Evolutionary conservation across 2,113 vertebrate genomes (phyloP).

Genomic region (Varanus salvator): DNA sequence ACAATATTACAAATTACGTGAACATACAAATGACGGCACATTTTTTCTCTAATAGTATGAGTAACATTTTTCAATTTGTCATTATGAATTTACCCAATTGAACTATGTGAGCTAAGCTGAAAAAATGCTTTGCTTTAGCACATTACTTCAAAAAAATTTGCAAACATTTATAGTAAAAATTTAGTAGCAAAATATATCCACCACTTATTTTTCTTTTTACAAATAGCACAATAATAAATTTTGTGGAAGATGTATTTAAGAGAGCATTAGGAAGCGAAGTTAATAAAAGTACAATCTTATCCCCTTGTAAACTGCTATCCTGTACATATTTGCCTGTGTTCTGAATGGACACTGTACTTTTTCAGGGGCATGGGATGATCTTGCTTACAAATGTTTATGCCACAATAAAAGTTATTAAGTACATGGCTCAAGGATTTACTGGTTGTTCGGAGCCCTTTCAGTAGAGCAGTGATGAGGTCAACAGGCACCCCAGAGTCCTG

Average conservation of each 20-base stretch:
- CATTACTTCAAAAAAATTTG: constrained; percentile 71
- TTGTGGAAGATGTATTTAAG: constrained; percentile 32
- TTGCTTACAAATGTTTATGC: too few species aligned
- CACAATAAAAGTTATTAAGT: too few species aligned
- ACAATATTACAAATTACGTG: constrained; percentile 66
- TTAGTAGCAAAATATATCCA: constrained; percentile 73
- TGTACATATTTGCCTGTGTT: too few species aligned
- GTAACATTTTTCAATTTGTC: constrained; percentile 74
- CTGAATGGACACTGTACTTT: too few species aligned
- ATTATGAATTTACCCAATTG: constrained; percentile 75
- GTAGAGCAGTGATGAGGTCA: too few species aligned
- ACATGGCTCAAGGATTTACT: too few species aligned
- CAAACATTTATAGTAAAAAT: constrained; percentile 57
- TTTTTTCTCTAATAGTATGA: constrained; percentile 68
- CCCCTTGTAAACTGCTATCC: too few species aligned
- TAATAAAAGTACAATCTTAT: background rate
- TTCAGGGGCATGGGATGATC: background rate
- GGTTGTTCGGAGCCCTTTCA: too few species aligned
- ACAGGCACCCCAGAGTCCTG: too few species aligned
- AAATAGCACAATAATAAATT: constrained; percentile 63
- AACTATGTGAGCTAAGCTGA: constrained; percentile 71
- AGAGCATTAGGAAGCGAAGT: constrained; percentile 50
- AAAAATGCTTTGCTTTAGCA: constrained; percentile 69
- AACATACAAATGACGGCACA: constrained; percentile 72
- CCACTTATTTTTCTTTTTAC: constrained; percentile 49